Percentiles rank a stretch among this genome's conserved stretches.
Conservation (phyloP, 2,888 invertebrate genomes). For the Idaea straminata region DNA sequence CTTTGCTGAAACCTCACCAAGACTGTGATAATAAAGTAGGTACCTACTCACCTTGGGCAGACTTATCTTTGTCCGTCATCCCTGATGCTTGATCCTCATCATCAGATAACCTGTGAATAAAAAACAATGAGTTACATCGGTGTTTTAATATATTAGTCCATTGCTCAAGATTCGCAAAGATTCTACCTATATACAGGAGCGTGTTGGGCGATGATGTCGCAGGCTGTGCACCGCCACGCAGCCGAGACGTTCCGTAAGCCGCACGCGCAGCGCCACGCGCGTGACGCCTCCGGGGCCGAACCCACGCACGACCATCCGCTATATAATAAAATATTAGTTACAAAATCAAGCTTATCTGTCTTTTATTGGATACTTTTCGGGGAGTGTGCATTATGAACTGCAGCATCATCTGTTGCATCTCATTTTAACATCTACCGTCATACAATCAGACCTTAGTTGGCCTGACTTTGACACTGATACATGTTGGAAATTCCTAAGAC, state of each 20-base stretch:
- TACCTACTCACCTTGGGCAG: slow-evolving; percentile 54
- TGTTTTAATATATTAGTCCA: not conserved
- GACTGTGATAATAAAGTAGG: not conserved
- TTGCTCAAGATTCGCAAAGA: too few species aligned
- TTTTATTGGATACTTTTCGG: too few species aligned
- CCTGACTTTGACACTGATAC: too few species aligned
- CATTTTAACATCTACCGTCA: too few species aligned
- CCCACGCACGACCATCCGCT: slow-evolving; percentile 77
- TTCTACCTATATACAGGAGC: slow-evolving; percentile 71
- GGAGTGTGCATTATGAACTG: too few species aligned
- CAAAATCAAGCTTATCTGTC: too few species aligned
- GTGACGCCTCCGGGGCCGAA: slow-evolving; percentile 71
- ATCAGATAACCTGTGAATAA: slow-evolving; percentile 64
- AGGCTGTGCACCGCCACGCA: slow-evolving; percentile 76
- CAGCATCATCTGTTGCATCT: too few species aligned
- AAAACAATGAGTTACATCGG: not conserved
- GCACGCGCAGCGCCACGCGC: slow-evolving; percentile 74
- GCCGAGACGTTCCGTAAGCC: slow-evolving; percentile 75
- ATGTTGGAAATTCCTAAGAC: too few species aligned
- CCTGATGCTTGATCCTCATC: slow-evolving; percentile 76
- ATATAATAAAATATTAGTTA: not conserved
- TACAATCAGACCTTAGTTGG: too few species aligned
- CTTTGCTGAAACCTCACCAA: too few species aligned
- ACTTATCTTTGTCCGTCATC: slow-evolving; percentile 76
- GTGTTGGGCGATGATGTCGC: slow-evolving; percentile 72